Base-by-base conservation (phyloP, 2,797 vertebrate species). In the Lepus oiostolus region DNA sequence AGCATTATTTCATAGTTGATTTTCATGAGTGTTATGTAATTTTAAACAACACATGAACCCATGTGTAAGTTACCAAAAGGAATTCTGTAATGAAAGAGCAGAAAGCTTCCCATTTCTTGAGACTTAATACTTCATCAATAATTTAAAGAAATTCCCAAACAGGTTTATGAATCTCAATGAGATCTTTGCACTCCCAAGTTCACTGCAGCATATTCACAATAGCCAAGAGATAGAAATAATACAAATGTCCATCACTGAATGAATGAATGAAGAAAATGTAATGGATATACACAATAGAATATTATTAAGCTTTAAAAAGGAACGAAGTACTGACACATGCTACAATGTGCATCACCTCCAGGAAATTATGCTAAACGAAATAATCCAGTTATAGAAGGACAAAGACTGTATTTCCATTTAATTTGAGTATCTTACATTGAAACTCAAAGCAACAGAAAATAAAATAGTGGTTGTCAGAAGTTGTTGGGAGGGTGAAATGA, bases 21-120 rank as follows among this genome's bases (percentile, higher is more conserved):
- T 83, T 85, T 72, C 74, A 52, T 77, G 65, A 90, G 52, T 52
- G 7, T n/a, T 71, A 67, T 68, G 80, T 88, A 71, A 86, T 86
- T 75, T 96, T 76, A 89, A 94, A 65, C 47, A 79, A 67, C 9
- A 42, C 26, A 35, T 19, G 30, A 62, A 81, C 30, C 58, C 17
- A 85, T 5, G 3, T 65, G 68, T 68, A 89, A 58, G 0, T 52
- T 74, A 63, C 26, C 74, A 24, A 70, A 58, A 47, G 11, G 26
- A 17, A 83, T 65, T 88, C 28, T 42, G 28, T 50, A 91, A 74
- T 13, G 28, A 76, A 7, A 50, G 2, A 87, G 0, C 3, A 71
- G 70, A 7, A 63, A n/a, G 77, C 35, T 58, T 86, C 82, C 24
- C 19, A 84, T 87, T 88, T 63, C 50, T 68, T 42, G n/a, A 79